A percentile compares a stretch with the other conserved stretches of the same genome.
These are phyloP conservation scores for Cepaea hortensis DNA, from an alignment of 2,888 invertebrate genomes.

Conservation along the genomic window DNA sequence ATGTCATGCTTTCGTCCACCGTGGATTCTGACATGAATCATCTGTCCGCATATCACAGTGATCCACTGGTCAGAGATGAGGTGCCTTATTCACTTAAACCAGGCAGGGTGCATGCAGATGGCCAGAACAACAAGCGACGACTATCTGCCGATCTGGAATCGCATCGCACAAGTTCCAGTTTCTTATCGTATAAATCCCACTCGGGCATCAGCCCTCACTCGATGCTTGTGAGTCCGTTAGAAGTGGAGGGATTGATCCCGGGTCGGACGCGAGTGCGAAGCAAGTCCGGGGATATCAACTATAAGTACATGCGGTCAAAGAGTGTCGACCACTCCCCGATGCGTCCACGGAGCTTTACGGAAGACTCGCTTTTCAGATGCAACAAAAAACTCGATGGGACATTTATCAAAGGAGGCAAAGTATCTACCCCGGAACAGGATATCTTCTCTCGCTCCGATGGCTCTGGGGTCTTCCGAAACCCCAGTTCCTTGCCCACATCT, in stretches of 20 bases:
- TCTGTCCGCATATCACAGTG: conserved; percentile 14
- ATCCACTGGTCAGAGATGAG: conserved; percentile 39
- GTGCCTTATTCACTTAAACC: conserved; percentile 18
- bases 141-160: conserved; percentile 58
- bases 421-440: conserved; percentile 55
- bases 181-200: conserved; percentile 38
- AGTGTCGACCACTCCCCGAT: conserved; percentile 67
- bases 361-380: conserved; percentile 62
- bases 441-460: conserved; percentile 77
- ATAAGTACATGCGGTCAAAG: conserved; percentile 61
- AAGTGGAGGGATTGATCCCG: conserved; percentile 40
- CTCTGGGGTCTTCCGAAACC: conserved; percentile 88
- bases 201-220: conserved; percentile 28
- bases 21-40: conserved; percentile 33
- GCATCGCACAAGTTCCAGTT: conserved; percentile 36
- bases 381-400: conserved; percentile 62
- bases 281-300: conserved; percentile 66
- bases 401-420: conserved; percentile 50
- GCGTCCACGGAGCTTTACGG: conserved; percentile 65
- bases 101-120: neutral
- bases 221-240: conserved; percentile 38
- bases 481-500: conserved; percentile 81
- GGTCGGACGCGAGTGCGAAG: conserved; percentile 61
- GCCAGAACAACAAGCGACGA: conserved; percentile 56
- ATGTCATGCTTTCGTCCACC: conserved; percentile 53